A percentile compares a stretch with the other conserved stretches of the same genome.
Evolutionary conservation across 2,888 invertebrate genomes (phyloP).

Genomic region (Drosophila colorata): DNA sequence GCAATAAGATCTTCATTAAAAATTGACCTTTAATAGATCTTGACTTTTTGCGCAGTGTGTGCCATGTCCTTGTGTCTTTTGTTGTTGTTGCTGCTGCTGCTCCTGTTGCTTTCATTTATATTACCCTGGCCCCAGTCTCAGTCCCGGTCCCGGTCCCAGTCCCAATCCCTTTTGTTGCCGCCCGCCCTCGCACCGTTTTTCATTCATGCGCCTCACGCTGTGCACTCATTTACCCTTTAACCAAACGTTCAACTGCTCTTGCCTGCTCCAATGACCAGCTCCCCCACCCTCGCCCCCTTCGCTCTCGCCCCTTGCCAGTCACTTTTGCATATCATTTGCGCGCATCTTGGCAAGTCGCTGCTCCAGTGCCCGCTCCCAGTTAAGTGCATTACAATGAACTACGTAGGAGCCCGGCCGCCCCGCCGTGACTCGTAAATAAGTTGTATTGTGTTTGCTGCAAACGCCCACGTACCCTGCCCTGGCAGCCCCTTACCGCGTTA

Average conservation of each 20-base stretch:
- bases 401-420: conserved; percentile 62
- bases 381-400: conserved; percentile 82
- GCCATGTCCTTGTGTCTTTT: conserved; percentile 28
- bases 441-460: conserved; percentile 79
- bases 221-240: conserved; percentile 79
- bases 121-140: conserved; percentile 45
- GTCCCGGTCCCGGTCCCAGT: conserved; percentile 28
- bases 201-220: conserved; percentile 71
- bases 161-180: not conserved
- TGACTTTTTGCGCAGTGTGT: conserved; percentile 43
- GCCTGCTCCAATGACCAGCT: not conserved
- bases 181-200: conserved; percentile 30
- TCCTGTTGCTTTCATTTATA: conserved; percentile 55
- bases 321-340: conserved; percentile 79
- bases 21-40: conserved; percentile 10
- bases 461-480: conserved; percentile 49
- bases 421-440: conserved; percentile 83
- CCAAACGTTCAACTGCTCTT: conserved; percentile 66
- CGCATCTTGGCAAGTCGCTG: conserved; percentile 64
- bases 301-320: not conserved
- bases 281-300: not conserved
- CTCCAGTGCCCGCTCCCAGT: conserved; percentile 26
- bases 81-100: conserved; percentile 38
- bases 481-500: conserved; percentile 10
- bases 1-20: not conserved